These are phyloP conservation scores for Acipenser transmontanus DNA, from an alignment of 2,797 vertebrate species.

Conservation along the genomic window DNA sequence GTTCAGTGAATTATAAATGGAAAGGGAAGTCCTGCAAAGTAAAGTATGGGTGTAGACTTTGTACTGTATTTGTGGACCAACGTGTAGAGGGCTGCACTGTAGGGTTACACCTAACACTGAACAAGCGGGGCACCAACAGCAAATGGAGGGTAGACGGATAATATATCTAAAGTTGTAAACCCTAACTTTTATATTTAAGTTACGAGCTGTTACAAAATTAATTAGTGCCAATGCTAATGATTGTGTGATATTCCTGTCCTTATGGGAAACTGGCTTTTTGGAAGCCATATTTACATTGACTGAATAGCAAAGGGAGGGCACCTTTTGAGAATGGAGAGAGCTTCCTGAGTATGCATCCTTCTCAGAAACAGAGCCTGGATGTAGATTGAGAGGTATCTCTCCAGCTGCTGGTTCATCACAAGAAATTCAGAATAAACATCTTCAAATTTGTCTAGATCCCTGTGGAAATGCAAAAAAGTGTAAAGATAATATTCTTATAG, in stretches of 20 bases:
- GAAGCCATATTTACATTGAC: too few species aligned
- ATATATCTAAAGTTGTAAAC: too few species aligned
- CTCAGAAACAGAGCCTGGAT: slow-evolving; percentile 25
- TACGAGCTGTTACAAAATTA: background rate
- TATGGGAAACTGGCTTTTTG: too few species aligned
- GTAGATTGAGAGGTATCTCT: slow-evolving; percentile 23
- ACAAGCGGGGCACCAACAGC: too few species aligned
- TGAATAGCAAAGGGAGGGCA: background rate
- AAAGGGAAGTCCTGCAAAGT: too few species aligned
- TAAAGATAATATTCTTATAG: background rate
- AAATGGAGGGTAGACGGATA: too few species aligned
- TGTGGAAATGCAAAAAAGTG: slow-evolving; percentile 5
- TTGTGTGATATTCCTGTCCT: background rate
- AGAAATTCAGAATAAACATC: slow-evolving; percentile 26
- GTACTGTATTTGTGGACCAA: too few species aligned
- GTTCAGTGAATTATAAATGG: too few species aligned
- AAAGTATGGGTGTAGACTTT: too few species aligned
- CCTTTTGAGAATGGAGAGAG: slow-evolving; percentile 26
- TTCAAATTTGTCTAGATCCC: slow-evolving; percentile 22
- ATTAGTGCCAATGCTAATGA: background rate
- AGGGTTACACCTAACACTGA: too few species aligned
- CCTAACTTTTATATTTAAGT: background rate
- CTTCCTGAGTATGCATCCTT: slow-evolving; percentile 19
- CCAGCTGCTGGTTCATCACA: slow-evolving; percentile 20
- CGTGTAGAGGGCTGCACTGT: too few species aligned